A percentile compares a stretch with the other conserved stretches of the same genome.
phyloP scores from a whole-genome alignment of 2,888 invertebrate genomes.

The Gymnosoma rotundatum region DNA sequence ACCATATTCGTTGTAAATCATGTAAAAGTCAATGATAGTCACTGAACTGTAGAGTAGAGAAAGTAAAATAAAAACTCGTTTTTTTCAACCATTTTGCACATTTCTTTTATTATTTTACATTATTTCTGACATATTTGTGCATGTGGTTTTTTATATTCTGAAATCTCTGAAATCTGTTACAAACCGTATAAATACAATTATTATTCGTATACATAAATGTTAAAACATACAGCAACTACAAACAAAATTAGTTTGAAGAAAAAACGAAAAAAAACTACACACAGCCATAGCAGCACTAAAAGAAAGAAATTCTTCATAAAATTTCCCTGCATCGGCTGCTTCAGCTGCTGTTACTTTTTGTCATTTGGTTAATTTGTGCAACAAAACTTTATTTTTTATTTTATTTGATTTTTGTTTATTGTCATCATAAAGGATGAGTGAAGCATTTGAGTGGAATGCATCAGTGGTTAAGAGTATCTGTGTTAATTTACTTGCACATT shows the following conservation, averaged over 20 bases:
- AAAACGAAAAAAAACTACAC: background rate
- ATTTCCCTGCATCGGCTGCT: background rate
- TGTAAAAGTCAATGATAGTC: slow-evolving; percentile 66
- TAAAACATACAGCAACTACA: too few species aligned
- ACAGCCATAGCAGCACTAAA: background rate
- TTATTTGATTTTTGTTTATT: background rate
- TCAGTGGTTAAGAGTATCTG: slow-evolving; percentile 7
- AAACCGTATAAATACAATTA: background rate
- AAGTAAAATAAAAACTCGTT: slow-evolving; percentile 37
- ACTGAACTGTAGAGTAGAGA: slow-evolving; percentile 60
- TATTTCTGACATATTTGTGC: slow-evolving; percentile 31
- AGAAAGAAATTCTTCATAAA: background rate
- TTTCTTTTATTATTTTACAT: background rate
- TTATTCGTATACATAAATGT: background rate
- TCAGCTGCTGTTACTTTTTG: background rate
- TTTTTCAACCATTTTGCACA: background rate
- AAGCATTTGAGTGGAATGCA: background rate
- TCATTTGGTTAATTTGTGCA: slow-evolving; percentile 29
- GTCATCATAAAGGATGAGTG: background rate
- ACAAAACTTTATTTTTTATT: background rate
- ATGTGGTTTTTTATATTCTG: background rate
- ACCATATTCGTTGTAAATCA: slow-evolving; percentile 57
- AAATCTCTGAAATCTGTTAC: background rate
- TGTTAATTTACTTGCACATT: slow-evolving; percentile 9
- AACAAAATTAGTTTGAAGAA: background rate